Percentiles rank a stretch among this genome's conserved stretches.
These are phyloP conservation scores for Luscinia luscinia DNA, from an alignment of 2,797 vertebrate genomes.

Conservation along the genomic window DNA sequence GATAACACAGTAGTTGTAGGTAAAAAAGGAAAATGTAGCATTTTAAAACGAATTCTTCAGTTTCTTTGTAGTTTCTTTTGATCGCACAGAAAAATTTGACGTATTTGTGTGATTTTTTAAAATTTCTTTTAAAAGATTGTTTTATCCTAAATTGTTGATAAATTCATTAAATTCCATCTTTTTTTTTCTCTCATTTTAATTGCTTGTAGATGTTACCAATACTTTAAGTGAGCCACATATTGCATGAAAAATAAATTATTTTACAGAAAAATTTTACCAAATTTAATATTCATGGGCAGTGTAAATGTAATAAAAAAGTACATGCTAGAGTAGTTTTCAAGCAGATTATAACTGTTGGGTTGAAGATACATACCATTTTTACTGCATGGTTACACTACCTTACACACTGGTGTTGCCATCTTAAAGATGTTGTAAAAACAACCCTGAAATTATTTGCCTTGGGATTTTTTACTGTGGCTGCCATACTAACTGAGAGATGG, in stretches of 20 bases:
- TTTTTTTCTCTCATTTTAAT: background rate
- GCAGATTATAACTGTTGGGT: background rate
- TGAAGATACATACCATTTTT: background rate
- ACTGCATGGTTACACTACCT: background rate
- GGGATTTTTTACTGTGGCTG: background rate
- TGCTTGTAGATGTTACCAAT: background rate
- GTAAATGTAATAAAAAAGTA: background rate
- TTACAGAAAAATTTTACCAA: background rate
- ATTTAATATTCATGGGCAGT: background rate
- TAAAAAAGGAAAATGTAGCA: background rate
- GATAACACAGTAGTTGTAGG: background rate
- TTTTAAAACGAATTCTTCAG: background rate
- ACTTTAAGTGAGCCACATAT: background rate
- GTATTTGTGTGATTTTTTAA: background rate
- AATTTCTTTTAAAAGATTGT: background rate
- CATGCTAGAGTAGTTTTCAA: background rate
- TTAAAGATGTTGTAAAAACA: background rate
- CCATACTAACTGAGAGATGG: background rate
- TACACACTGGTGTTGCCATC: background rate
- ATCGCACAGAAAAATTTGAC: background rate
- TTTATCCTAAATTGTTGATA: background rate
- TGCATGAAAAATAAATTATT: background rate
- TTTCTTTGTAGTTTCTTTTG: background rate
- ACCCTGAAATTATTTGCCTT: background rate
- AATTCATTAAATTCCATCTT: background rate